Conservation (phyloP, 2,113 vertebrate species). For the Tursiops truncatus region DNA sequence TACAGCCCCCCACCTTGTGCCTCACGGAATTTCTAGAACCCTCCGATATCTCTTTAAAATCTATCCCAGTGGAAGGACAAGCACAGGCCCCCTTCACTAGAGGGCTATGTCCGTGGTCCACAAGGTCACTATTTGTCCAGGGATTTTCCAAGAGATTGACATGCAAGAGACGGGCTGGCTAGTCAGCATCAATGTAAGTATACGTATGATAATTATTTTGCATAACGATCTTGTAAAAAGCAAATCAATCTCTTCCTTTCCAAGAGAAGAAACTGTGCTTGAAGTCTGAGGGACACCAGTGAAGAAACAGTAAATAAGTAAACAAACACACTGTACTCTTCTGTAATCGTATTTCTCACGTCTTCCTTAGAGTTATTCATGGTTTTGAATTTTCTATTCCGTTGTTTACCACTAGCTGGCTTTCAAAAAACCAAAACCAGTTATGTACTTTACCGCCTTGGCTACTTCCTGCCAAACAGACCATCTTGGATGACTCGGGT, state of each 20-base stretch:
- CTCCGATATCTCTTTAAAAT: not conserved
- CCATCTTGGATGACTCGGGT: not conserved
- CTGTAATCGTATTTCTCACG: not conserved
- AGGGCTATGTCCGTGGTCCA: not conserved
- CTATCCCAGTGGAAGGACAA: not conserved
- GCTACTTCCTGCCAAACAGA: not conserved
- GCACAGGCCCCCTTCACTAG: accelerated
- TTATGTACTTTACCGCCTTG: not conserved
- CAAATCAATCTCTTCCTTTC: not conserved
- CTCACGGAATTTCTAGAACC: accelerated
- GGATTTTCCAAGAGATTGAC: not conserved
- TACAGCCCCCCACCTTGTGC: not conserved
- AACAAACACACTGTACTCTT: not conserved
- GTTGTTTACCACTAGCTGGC: not conserved
- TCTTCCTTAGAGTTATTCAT: not conserved
- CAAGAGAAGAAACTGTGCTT: not conserved
- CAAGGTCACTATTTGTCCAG: not conserved
- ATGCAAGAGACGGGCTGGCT: not conserved
- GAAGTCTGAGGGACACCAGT: not conserved
- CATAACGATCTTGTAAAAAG: not conserved
- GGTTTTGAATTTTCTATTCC: not conserved
- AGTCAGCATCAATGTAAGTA: not conserved
- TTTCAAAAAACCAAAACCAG: not conserved
- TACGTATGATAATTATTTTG: not conserved
- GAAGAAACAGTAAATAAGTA: not conserved